Evolutionary conservation across 2,888 invertebrate genomes (phyloP).

Genomic region (Spatulosminthurus flaviceps): DNA sequence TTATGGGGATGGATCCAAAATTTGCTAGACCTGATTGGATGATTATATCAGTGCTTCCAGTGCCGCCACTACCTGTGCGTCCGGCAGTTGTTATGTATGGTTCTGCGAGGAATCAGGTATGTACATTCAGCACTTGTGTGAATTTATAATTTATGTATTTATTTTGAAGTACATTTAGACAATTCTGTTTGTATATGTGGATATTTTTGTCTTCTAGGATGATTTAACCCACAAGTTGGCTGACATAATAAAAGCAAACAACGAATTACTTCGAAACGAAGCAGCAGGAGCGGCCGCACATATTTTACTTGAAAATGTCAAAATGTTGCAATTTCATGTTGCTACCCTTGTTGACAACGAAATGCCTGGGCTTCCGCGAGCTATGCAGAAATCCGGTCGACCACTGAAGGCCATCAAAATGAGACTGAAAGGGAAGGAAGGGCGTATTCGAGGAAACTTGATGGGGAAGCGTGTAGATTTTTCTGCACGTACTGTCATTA

Average conservation of each 20-base stretch:
- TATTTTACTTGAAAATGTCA: constrained; percentile 94
- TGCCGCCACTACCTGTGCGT: constrained; percentile 93
- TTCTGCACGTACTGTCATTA: constrained; percentile 98
- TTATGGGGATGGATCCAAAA: constrained; percentile 95
- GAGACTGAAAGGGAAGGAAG: constrained; percentile 97
- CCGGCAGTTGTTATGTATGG: constrained; percentile 99
- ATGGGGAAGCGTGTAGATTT: constrained; percentile 99
- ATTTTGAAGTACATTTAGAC: neutral
- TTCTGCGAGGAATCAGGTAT: constrained; percentile 87
- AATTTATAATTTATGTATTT: neutral
- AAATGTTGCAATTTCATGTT: constrained; percentile 98
- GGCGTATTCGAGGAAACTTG: constrained; percentile 96
- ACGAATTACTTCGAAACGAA: constrained; percentile 94
- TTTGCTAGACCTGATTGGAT: constrained; percentile 99
- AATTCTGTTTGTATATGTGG: constrained; percentile 28
- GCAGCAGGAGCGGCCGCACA: constrained; percentile 97
- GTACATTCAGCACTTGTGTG: neutral
- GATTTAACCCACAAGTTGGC: constrained; percentile 99
- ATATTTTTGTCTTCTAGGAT: constrained; percentile 71
- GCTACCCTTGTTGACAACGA: constrained; percentile 98
- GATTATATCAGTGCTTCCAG: constrained; percentile 96
- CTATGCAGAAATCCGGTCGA: constrained; percentile 99
- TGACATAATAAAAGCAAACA: constrained; percentile 98
- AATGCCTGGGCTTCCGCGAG: constrained; percentile 96
- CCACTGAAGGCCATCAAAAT: constrained; percentile 98